Conservation (phyloP, 2,797 vertebrate genomes). For the Pangasius larnaudii region DNA sequence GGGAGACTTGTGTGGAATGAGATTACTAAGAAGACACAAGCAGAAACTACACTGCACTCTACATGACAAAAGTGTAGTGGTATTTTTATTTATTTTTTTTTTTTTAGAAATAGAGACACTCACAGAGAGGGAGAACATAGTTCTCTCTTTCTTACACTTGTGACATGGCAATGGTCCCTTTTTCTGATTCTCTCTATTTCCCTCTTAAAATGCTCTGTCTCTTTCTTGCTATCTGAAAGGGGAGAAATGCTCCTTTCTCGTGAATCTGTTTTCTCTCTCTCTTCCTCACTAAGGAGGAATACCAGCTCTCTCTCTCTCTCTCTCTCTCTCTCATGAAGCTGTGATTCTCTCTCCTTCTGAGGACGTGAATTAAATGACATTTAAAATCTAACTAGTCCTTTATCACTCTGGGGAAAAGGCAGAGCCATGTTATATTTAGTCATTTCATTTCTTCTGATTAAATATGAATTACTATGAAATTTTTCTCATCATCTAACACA, state of each 20-base stretch:
- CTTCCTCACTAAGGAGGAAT: constrained; percentile 56
- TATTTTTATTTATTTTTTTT: constrained; percentile 37
- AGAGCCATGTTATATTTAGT: constrained; percentile 92
- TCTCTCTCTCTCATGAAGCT: constrained; percentile 62
- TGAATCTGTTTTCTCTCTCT: constrained; percentile 31
- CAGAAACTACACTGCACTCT: constrained; percentile 53
- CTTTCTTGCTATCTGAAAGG: constrained; percentile 17
- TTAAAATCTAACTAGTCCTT: constrained; percentile 91
- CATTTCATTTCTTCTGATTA: constrained; percentile 95
- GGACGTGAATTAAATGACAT: constrained; percentile 85
- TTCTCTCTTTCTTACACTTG: constrained; percentile 29
- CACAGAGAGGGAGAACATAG: constrained; percentile 15
- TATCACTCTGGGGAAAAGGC: constrained; percentile 89
- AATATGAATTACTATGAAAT: constrained; percentile 95
- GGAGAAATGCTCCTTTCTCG: not conserved
- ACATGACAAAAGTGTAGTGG: constrained; percentile 52
- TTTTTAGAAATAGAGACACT: constrained; percentile 38
- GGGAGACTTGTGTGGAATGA: constrained; percentile 50
- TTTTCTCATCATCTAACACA: constrained; percentile 92
- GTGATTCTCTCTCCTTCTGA: constrained; percentile 71
- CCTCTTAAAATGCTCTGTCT: not conserved
- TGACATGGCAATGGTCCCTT: constrained; percentile 1
- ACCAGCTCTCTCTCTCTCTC: constrained; percentile 1
- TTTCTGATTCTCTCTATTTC: constrained; percentile 6
- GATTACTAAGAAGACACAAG: constrained; percentile 52